Base-by-base conservation (phyloP, 1,140 invertebrate genomes). In the Drosophila obscura region DNA sequence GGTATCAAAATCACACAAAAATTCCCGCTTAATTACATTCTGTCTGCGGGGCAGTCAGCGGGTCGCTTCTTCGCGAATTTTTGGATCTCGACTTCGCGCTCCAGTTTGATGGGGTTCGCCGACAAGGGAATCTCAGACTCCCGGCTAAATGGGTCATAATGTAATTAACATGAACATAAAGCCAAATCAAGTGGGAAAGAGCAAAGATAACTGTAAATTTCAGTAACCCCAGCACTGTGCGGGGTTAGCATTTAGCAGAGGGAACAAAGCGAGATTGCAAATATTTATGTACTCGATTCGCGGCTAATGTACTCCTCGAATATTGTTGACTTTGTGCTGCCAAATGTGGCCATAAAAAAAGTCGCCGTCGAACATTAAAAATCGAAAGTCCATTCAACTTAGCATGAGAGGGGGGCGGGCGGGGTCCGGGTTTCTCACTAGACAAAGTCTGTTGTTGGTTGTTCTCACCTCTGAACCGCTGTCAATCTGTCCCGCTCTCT, bases 301-400 rank as follows among this genome's bases (percentile, higher is more conserved):
- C 65, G 50, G 5, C 65, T 69, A 58, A 46, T 22, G 53, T 69
- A 16, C 64, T 57, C 50, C 73, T 39, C 19, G 53, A 50, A 74
- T 67, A 73, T 73, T 88, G 75, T 88, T 88, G 78, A 82, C 63
- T 77, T 77, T 87, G 73, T 71, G 64, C 80, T 28, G 62, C 67
- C 61, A 83, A 82, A 82, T 72, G 50, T 59, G 50, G 60, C 60
- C 45, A 68, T 78, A 75, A 78, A 81, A 85, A 72, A 66, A 56
- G 45, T 28, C 31, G 44, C 63, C 60, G 51, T 55, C 50, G 45
- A 57, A 43, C 53, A 75, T 75, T 65, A 84, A 84, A 78, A 82
- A 80, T 77, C 67, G 79, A 88, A 77, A 88, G 83, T 88, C 65
- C 83, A 74, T 88, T 88, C 83, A 88, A 88, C 83, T 69, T 60